Evolutionary conservation across 2,113 vertebrate species (phyloP), one percentile per base, ranked within the genome.

Genomic region (Grammomys dolichurus): DNA sequence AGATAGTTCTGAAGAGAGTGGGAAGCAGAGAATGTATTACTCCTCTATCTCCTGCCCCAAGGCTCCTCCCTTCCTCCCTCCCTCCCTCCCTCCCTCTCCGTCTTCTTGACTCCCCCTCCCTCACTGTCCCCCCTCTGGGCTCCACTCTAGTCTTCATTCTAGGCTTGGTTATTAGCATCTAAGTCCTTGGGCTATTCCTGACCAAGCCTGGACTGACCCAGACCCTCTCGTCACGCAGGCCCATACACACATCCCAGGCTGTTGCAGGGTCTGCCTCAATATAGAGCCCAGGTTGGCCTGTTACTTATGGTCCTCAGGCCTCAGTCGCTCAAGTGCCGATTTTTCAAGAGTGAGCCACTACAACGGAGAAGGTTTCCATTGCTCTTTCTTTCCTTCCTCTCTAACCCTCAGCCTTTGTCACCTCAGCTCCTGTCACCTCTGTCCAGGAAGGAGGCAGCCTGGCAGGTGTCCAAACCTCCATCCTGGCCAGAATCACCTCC

Each of bases 361-460:
- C 17, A 22, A 1, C n/a, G 8, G 5, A 10, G 9, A n/a, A 31
- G 70, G 5, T 75, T 89, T 8, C 19, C 19, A 31, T 0, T 0
- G 1, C 20, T 67, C n/a, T 60, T 72, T 46, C 73, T 48, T 4
- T 43, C 40, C 33, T 88, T 67, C 51, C 26, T 56, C 17, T 28
- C 5, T 78, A n/a, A 6, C 22, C 43, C 43, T 46, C 60, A 5
- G 36, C 56, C 67, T n/a, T 91, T 0, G 24, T 73, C 78, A 36
- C 77, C 82, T 33, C 40, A 7, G 54, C 67, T 65, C 16, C 91
- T 0, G 12, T 73, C 82, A 51, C 65, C 70, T 43, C 40, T 6
- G 14, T 43, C 78, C 36, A 46, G 84, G 51, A 60, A 77, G 69
- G 24, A 80, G 0, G 26, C 56, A 11, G 46, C 46, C 6, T 46